Conservation (phyloP, 1,140 invertebrate genomes). For the Atta colombica region DNA sequence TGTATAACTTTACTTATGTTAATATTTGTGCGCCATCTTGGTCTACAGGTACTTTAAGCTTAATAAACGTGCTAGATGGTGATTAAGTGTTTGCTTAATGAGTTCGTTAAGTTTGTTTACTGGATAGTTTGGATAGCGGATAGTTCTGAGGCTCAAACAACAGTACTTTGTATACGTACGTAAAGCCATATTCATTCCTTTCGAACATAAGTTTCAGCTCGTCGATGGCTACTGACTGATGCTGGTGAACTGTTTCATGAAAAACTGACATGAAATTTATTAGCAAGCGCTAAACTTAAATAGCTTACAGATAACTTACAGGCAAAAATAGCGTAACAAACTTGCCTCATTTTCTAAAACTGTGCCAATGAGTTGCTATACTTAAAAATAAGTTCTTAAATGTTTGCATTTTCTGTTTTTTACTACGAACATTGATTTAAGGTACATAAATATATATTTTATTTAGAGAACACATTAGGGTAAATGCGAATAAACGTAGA, state of each 20-base stretch:
- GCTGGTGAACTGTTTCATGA: slow-evolving; percentile 7
- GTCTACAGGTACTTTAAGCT: slow-evolving; percentile 32
- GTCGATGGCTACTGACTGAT: slow-evolving; percentile 22
- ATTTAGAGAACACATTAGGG: not conserved
- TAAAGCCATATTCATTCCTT: slow-evolving; percentile 45
- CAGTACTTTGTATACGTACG: slow-evolving; percentile 44
- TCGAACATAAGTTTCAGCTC: slow-evolving; percentile 18
- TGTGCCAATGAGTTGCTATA: not conserved
- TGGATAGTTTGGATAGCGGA: slow-evolving; percentile 54
- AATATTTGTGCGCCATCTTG: slow-evolving; percentile 47
- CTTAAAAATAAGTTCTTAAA: not conserved
- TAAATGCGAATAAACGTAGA: not conserved
- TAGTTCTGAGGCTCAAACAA: slow-evolving; percentile 45
- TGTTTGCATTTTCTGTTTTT: not conserved
- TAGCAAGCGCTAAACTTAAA: slow-evolving; percentile 44
- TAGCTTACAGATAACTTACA: not conserved
- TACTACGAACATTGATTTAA: not conserved
- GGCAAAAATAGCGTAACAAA: slow-evolving; percentile 8
- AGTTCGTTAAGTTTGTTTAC: slow-evolving; percentile 56
- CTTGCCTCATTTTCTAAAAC: slow-evolving; percentile 18
- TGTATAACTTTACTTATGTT: slow-evolving; percentile 1
- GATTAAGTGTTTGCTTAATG: slow-evolving; percentile 57
- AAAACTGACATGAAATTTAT: slow-evolving; percentile 47
- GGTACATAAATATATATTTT: not conserved
- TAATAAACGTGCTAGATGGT: slow-evolving; percentile 49